phyloP scores from a whole-genome alignment of 2,797 vertebrate species.

The Acipenser oxyrinchus region DNA sequence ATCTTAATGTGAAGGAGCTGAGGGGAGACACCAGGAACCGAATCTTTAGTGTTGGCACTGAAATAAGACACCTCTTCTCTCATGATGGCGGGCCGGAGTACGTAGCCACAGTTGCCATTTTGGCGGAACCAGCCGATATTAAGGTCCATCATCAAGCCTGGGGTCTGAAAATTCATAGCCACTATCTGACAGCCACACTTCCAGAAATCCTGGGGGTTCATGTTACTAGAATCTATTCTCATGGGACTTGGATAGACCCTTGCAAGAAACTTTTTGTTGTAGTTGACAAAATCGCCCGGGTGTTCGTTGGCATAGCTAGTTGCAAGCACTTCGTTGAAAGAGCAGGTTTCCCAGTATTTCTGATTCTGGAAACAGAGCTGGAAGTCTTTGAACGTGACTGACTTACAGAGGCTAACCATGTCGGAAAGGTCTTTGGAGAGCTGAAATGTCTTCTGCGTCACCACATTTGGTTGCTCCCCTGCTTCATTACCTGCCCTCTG shows the following conservation, averaged over 20 bases:
- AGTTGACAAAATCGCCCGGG: slow-evolving; percentile 95
- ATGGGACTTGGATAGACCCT: slow-evolving; percentile 93
- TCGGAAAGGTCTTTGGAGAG: slow-evolving; percentile 94
- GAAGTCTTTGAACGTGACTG: slow-evolving; percentile 91
- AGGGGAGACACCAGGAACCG: slow-evolving; percentile 91
- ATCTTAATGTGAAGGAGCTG: slow-evolving; percentile 97
- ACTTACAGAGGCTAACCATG: slow-evolving; percentile 90
- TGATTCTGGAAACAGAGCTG: slow-evolving; percentile 85
- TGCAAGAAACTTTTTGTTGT: slow-evolving; percentile 92
- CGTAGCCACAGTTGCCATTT: slow-evolving; percentile 92
- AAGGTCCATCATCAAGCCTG: slow-evolving; percentile 97
- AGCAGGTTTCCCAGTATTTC: slow-evolving; percentile 96
- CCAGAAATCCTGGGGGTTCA: slow-evolving; percentile 98
- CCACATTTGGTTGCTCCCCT: slow-evolving; percentile 63
- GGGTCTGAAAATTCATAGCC: slow-evolving; percentile 97
- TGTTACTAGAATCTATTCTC: slow-evolving; percentile 97
- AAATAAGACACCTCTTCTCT: slow-evolving; percentile 96
- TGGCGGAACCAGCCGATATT: slow-evolving; percentile 97
- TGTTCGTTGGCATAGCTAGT: slow-evolving; percentile 82
- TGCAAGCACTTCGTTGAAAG: slow-evolving; percentile 93
- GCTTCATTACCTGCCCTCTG: slow-evolving; percentile 76
- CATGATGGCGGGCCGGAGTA: slow-evolving; percentile 94
- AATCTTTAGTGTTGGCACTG: slow-evolving; percentile 95
- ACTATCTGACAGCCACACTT: slow-evolving; percentile 98
- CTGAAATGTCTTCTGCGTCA: slow-evolving; percentile 75